Evolutionary conservation across 2,797 vertebrate genomes (phyloP).

Genomic region (Limnodromus scolopaceus): DNA sequence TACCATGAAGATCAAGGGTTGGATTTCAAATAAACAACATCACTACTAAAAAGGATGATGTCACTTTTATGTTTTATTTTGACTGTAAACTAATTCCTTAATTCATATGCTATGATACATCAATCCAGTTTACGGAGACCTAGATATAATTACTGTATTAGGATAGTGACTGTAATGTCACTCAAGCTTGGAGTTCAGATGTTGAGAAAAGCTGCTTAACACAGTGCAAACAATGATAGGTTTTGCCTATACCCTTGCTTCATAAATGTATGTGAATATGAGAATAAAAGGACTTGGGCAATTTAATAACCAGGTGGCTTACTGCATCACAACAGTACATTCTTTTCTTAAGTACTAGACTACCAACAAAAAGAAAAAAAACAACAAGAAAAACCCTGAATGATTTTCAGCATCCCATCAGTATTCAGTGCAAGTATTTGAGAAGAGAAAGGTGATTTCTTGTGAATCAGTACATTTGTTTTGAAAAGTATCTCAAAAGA

Average conservation of each 20-base stretch:
- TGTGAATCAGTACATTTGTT: slow-evolving; percentile 11
- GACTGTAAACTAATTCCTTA: background rate
- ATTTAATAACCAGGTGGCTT: background rate
- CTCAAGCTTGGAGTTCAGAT: background rate
- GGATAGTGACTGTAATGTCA: background rate
- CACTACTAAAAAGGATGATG: background rate
- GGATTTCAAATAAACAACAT: background rate
- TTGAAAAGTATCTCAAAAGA: slow-evolving; percentile 28
- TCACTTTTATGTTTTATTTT: background rate
- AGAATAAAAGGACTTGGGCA: background rate
- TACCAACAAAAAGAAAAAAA: background rate
- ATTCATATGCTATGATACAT: background rate
- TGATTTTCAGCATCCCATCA: background rate
- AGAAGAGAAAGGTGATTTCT: slow-evolving; percentile 3
- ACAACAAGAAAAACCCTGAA: accelerated
- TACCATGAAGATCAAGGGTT: background rate
- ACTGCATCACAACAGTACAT: background rate
- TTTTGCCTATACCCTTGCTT: background rate
- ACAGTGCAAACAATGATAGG: background rate
- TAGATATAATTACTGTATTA: background rate
- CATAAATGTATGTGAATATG: background rate
- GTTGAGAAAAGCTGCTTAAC: background rate
- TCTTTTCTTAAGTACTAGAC: background rate
- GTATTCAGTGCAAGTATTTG: background rate
- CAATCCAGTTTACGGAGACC: background rate